A percentile compares a stretch with the other conserved stretches of the same genome.
Conservation (phyloP, 2,797 vertebrate species). For the Coendou prehensilis region DNA sequence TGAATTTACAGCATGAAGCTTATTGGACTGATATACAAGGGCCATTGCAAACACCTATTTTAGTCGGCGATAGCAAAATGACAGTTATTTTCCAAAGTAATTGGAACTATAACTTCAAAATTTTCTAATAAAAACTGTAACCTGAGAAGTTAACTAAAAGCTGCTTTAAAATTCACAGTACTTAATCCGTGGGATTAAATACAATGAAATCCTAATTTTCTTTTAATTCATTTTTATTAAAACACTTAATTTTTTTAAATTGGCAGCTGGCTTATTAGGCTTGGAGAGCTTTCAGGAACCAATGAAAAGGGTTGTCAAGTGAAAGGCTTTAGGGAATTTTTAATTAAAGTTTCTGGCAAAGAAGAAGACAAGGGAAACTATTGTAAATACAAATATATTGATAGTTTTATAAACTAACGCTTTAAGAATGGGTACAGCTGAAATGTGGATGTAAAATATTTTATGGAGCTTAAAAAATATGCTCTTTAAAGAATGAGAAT, state of each 20-base stretch:
- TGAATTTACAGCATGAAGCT: constrained; percentile 1
- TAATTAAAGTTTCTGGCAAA: constrained; percentile 66
- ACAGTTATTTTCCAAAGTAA: constrained; percentile 55
- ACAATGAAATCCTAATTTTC: constrained; percentile 23
- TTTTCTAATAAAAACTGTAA: constrained; percentile 60
- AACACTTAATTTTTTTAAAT: not conserved
- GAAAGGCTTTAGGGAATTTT: constrained; percentile 50
- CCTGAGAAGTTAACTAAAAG: constrained; percentile 19
- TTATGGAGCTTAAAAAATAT: constrained; percentile 15
- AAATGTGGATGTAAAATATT: not conserved
- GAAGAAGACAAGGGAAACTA: not conserved
- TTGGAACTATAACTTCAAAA: constrained; percentile 36
- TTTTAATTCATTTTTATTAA: constrained; percentile 54
- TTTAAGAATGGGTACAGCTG: not conserved
- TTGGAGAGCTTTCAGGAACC: constrained; percentile 37
- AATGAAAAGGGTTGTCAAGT: constrained; percentile 27
- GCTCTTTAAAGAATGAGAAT: constrained; percentile 25
- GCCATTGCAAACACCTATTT: not conserved
- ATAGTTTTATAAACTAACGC: constrained; percentile 9
- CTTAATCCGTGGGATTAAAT: constrained; percentile 30
- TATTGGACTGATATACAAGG: not conserved
- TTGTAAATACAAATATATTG: not conserved
- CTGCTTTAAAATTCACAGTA: constrained; percentile 42
- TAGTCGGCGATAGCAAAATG: constrained; percentile 8
- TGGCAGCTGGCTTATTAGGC: not conserved